These are phyloP conservation scores for Gallinago undulata DNA, from an alignment of 2,113 vertebrate genomes.

Conservation along the genomic window DNA sequence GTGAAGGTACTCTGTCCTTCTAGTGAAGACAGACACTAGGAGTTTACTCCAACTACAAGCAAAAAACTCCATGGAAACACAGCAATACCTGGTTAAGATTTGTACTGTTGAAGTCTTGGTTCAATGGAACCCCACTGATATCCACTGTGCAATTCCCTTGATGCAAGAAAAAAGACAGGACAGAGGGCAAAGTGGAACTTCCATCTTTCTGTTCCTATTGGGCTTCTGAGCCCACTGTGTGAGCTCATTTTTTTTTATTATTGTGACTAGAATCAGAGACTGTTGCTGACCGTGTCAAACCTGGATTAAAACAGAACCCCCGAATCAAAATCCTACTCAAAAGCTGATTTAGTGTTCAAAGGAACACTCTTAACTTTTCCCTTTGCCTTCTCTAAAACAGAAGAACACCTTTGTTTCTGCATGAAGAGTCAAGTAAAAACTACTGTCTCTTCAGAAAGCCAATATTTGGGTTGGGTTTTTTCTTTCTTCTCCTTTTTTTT, in stretches of 20 bases:
- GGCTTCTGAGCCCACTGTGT: neutral
- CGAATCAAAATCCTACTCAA: neutral
- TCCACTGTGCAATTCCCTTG: neutral
- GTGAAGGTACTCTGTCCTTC: neutral
- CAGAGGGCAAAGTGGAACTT: neutral
- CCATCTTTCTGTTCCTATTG: neutral
- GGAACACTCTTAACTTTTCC: neutral
- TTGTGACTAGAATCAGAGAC: neutral
- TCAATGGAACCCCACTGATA: neutral
- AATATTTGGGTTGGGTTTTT: neutral
- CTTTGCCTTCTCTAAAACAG: neutral
- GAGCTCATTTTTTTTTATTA: too few relatives aligned
- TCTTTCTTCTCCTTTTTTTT: neutral
- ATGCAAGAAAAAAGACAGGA: neutral
- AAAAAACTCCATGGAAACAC: neutral
- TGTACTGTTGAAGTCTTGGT: neutral
- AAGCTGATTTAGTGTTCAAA: neutral
- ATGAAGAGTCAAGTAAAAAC: constrained; percentile 8
- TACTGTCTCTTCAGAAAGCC: neutral
- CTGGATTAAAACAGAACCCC: neutral
- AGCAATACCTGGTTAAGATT: neutral
- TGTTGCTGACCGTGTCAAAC: neutral
- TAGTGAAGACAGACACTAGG: neutral
- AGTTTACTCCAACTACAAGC: neutral
- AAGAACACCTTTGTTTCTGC: neutral